Percentiles rank a stretch among this genome's conserved stretches.
Evolutionary conservation across 2,113 vertebrate species (phyloP).

Genomic region (Dromaius novaehollandiae): DNA sequence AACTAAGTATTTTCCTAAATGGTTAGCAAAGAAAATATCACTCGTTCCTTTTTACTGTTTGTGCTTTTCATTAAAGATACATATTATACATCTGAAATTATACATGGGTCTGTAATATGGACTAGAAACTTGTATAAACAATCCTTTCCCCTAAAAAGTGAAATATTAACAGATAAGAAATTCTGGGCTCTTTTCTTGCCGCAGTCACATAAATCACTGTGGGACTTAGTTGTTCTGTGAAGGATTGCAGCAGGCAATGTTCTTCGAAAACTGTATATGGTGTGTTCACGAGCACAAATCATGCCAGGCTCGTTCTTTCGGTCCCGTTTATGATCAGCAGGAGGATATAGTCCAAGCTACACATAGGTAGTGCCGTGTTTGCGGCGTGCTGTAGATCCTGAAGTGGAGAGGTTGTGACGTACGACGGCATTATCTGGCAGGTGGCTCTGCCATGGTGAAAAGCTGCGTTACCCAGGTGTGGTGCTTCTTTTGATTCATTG

Average conservation of each 20-base stretch:
- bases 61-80: neutral
- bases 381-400: accelerated
- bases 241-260: neutral
- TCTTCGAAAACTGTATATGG: neutral
- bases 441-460: neutral
- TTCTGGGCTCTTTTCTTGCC: accelerated
- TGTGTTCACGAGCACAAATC: neutral
- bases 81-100: neutral
- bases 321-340: neutral
- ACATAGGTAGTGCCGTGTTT: accelerated
- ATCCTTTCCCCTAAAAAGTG: neutral
- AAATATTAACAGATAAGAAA: neutral
- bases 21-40: neutral
- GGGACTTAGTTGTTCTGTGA: neutral
- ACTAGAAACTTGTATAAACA: neutral
- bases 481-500: neutral
- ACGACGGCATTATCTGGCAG: neutral
- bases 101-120: neutral
- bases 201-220: neutral
- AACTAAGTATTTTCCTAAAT: neutral
- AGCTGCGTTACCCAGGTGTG: accelerated
- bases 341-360: neutral
- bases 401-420: accelerated
- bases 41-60: neutral
- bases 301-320: neutral